Conservation (phyloP, 2,113 vertebrate species). For the Muntiacus reevesi region DNA sequence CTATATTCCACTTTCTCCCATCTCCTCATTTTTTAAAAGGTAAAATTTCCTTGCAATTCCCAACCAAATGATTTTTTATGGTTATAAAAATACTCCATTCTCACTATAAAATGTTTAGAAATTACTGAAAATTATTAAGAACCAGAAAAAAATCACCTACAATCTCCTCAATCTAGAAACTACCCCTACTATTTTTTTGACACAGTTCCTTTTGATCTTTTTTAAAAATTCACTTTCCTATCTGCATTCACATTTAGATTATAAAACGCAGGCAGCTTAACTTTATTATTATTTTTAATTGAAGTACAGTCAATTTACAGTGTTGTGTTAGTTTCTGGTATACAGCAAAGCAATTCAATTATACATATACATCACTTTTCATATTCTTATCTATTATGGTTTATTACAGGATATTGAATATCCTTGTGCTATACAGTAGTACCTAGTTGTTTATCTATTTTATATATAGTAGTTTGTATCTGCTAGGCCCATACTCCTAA, state of each 20-base stretch:
- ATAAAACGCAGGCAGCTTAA: background rate
- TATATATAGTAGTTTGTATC: background rate
- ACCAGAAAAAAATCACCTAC: background rate
- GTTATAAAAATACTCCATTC: background rate
- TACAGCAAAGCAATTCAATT: background rate
- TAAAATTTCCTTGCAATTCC: background rate
- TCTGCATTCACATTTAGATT: background rate
- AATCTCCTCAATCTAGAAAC: background rate
- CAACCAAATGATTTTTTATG: background rate
- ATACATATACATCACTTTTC: background rate
- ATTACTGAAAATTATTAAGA: background rate
- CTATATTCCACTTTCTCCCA: background rate
- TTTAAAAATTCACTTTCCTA: background rate
- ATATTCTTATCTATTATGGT: background rate
- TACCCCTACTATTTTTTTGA: background rate
- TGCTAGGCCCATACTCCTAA: background rate
- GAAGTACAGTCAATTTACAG: background rate
- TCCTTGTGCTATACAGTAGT: background rate
- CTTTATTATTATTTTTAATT: background rate
- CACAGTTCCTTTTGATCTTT: background rate
- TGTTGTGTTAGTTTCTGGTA: background rate
- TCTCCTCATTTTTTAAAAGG: background rate
- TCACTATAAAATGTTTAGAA: constrained; percentile 2
- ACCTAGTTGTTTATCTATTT: background rate
- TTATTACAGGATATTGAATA: background rate